These are phyloP conservation scores for Thecocarcelia acutangulata DNA, from an alignment of 2,888 invertebrate genomes.

Conservation along the genomic window DNA sequence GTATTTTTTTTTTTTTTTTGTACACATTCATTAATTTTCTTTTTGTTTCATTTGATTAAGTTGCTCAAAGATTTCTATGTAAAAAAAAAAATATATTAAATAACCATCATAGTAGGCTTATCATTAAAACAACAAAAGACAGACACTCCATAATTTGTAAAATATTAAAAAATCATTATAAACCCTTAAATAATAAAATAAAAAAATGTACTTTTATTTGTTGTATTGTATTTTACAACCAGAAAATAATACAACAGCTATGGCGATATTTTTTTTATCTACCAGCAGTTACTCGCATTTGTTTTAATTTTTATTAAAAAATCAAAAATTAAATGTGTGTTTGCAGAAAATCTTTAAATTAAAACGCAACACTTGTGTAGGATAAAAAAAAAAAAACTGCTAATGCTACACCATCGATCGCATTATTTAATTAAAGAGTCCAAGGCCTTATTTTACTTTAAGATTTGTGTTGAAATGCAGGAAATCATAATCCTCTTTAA, in stretches of 20 bases:
- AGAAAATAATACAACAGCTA: slow-evolving; percentile 34
- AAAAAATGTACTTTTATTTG: slow-evolving; percentile 45
- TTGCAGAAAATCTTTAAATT: slow-evolving; percentile 9
- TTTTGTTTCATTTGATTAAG: slow-evolving; percentile 51
- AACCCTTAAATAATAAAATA: slow-evolving; percentile 32
- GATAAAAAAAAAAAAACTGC: neutral
- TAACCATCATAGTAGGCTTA: slow-evolving; percentile 48
- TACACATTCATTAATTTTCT: slow-evolving; percentile 43
- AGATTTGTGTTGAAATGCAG: slow-evolving; percentile 41
- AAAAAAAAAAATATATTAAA: slow-evolving; percentile 44
- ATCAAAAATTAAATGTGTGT: slow-evolving; percentile 31
- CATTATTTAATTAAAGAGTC: slow-evolving; percentile 30
- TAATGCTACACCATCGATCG: neutral
- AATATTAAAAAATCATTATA: slow-evolving; percentile 31
- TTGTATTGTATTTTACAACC: slow-evolving; percentile 44
- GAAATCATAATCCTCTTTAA: slow-evolving; percentile 43
- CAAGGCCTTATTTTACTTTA: slow-evolving; percentile 60
- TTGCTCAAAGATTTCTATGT: slow-evolving; percentile 58
- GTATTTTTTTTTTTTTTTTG: slow-evolving; percentile 53
- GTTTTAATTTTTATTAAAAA: slow-evolving; percentile 48
- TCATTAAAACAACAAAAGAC: slow-evolving; percentile 58
- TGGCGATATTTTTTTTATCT: slow-evolving; percentile 35
- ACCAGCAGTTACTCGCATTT: slow-evolving; percentile 44
- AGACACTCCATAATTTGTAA: slow-evolving; percentile 67
- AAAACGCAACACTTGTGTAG: slow-evolving; percentile 62